Base-by-base conservation (phyloP, 2,113 vertebrate genomes). In the Artemisiospiza belli region DNA sequence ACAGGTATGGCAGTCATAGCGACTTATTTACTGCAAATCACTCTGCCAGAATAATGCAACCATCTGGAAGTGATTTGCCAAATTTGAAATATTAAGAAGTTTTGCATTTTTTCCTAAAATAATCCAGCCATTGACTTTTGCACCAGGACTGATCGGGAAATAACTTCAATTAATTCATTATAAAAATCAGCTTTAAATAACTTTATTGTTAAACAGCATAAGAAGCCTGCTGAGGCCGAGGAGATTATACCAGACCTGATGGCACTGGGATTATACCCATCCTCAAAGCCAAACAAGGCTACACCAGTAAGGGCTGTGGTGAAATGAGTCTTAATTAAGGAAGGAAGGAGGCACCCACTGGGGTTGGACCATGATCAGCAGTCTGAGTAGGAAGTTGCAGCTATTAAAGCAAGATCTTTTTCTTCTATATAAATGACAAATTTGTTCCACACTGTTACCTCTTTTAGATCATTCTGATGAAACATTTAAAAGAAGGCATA, bases 1-100 rank as follows among this genome's bases (percentile, higher is more conserved):
- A 28, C 46, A 66, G 57, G 11, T 24, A 6, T 6, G 49, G 35
- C 1, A 35, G n/a, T 35, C 31, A 61, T 0, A 1, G n/a, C 19
- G n/a, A 9, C 44, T 47, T 44, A 21, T 15, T 75, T 41, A 55
- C 2, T 61, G 39, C 8, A 82, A 82, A 52, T 44, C 39, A 55
- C 24, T 7, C 68, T 49, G 22, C 17, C 51, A 83, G 61, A 74
- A 43, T 30, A 62, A 67, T 6, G 16, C 15, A 70, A 67, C 25
- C 10, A 5, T 37, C 44, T 49, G n/a, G 11, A 78, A 81, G 5
- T 18, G 30, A 49, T 74, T 67, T 59, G 10, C 31, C 25, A 15
- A 6, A 37, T 57, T 30, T 16, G 11, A 92, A 73, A 22, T 4
- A 3, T 8, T 4, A 1, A 63, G 47, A 63, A 79, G 6, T 43